Evolutionary conservation across 2,797 vertebrate genomes (phyloP), one percentile per base, ranked within the genome.

Genomic region (Pseudopleuronectes americanus): DNA sequence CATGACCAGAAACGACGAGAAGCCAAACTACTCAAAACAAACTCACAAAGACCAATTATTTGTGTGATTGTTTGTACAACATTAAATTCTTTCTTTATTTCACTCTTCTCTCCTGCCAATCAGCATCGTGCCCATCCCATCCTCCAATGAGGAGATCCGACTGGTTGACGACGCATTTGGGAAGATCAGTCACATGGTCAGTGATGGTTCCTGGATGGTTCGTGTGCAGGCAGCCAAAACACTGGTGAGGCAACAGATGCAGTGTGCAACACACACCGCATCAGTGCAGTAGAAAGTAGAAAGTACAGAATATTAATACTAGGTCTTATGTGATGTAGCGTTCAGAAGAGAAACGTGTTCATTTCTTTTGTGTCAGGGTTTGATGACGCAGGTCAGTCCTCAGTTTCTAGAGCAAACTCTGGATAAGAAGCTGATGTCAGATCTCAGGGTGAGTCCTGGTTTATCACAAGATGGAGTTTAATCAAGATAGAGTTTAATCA

Each of bases 361-460:
- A 13, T 43, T 17, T 17, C 6, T 17, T 17, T 17, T 14, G 16
- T 16, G 5, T 49, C 80, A 99, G 97, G 98, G 98, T 6, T 97
- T 97, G 0, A 99, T 99, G 96, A 95, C 94, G 76, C 97, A 98
- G 92, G 97, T 99, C 68, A 99, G 98, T 77, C 96, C 95, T 73
- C 97, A 99, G 81, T 99, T 99, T 79, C 92, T 99, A 90, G 98
- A 99, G 83, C 98, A 99, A 89, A 99, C 98, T 0, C 85, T 99
- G 74, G 97, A 99, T 82, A 99, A 99, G 95, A 99, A 99, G 87
- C 94, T 99, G 68, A 99, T 99, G 98, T 99, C 98, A 0, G 97
- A 99, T 84, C 94, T 99, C 67, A 93, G 96, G 93, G 98, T 99
- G 95, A 72, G 89, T 89, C 13, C n/a, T 0, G 22, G 14, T 3